Percentiles rank a stretch among this genome's conserved stretches.
Evolutionary conservation across 2,888 invertebrate genomes (phyloP).

Genomic region (Tholera decimalis): DNA sequence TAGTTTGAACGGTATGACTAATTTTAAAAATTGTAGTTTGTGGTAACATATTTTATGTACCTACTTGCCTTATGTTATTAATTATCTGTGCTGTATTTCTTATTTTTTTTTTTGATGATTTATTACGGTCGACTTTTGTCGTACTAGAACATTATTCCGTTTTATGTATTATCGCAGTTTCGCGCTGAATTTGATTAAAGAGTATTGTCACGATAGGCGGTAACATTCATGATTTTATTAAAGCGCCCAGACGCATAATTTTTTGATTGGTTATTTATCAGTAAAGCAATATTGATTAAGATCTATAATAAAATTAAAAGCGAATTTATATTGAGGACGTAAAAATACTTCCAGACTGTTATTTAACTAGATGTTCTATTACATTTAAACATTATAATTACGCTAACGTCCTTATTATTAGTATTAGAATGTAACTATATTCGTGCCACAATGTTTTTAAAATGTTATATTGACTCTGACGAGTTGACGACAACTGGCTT

Average conservation of each 20-base stretch:
- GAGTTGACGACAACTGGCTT: neutral
- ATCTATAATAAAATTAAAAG: neutral
- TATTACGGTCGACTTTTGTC: neutral
- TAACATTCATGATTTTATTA: too few species aligned
- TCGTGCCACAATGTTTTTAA: conserved; percentile 26
- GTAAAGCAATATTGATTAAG: too few species aligned
- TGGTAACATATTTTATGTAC: neutral
- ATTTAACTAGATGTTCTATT: conserved; percentile 3
- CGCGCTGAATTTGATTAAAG: too few species aligned
- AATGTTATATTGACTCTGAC: too few species aligned
- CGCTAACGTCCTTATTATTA: conserved; percentile 1
- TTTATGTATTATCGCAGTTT: too few species aligned
- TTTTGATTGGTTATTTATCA: too few species aligned
- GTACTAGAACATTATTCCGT: too few species aligned
- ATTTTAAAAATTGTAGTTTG: neutral
- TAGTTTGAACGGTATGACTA: neutral
- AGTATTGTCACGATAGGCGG: too few species aligned
- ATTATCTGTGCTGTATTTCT: neutral
- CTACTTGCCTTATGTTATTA: neutral
- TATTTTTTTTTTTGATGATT: neutral
- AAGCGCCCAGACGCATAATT: too few species aligned
- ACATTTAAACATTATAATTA: neutral
- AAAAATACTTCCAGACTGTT: conserved; percentile 35
- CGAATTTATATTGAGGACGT: conserved; percentile 7
- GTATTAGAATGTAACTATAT: neutral